Evolutionary conservation across 2,113 vertebrate species (phyloP).

Genomic region (Nannobrachium achirus): DNA sequence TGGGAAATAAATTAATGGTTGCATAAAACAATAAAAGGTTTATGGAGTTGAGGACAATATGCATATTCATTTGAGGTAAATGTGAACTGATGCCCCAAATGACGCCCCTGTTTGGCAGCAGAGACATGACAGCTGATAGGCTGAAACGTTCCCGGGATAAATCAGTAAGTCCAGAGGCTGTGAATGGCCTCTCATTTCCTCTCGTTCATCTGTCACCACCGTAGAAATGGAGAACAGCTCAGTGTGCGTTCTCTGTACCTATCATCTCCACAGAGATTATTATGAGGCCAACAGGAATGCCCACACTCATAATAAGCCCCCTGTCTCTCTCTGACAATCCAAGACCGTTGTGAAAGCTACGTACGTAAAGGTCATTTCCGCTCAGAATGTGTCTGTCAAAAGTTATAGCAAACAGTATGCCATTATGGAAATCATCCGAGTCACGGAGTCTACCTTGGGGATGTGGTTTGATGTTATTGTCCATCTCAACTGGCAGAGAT

Average conservation of each 20-base stretch:
- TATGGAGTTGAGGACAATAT: too few species aligned
- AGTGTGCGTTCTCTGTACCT: slow-evolving; percentile 35
- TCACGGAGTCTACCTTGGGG: background rate
- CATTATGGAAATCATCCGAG: slow-evolving; percentile 9
- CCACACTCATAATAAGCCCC: slow-evolving; percentile 30
- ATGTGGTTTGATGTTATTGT: background rate
- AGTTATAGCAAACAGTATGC: background rate
- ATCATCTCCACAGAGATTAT: slow-evolving; percentile 25
- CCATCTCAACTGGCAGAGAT: background rate
- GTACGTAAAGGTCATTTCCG: slow-evolving; percentile 1
- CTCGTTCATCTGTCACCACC: slow-evolving; percentile 29
- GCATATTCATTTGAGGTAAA: too few species aligned
- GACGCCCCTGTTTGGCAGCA: too few species aligned
- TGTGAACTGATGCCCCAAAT: too few species aligned
- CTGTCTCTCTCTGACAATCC: background rate
- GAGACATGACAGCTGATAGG: too few species aligned
- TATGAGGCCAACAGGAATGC: slow-evolving; percentile 20
- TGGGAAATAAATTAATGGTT: too few species aligned
- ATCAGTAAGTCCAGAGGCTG: too few species aligned
- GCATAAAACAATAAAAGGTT: too few species aligned
- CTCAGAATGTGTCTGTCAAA: background rate
- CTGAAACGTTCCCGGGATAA: too few species aligned
- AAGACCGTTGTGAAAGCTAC: background rate
- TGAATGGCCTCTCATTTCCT: slow-evolving; percentile 50
- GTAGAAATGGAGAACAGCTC: slow-evolving; percentile 36